Evolutionary conservation across 2,797 vertebrate species (phyloP), one percentile per base, ranked within the genome.

Genomic region (Scarus forsteni): DNA sequence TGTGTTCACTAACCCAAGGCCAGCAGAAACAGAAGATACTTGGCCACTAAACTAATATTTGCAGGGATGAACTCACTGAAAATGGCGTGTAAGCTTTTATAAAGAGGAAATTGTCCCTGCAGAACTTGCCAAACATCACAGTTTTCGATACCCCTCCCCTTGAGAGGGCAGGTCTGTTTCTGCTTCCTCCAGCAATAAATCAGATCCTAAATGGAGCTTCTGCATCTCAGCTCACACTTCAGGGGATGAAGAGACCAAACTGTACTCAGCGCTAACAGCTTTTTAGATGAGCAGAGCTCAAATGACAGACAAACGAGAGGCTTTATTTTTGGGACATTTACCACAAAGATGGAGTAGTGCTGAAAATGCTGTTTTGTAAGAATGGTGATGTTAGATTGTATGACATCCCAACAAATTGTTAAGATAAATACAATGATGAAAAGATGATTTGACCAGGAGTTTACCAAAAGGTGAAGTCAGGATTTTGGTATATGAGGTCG

Each of bases 181-280:
- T 90, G 88, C 87, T 79, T 87, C 81, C 77, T 80, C 78, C 76
- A 85, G 92, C 91, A 91, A 93, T 94, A 94, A 93, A 94, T 94
- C 90, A 91, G 83, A 88, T 70, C 86, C 83, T 86, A 86, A 90
- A 89, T 80, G 85, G 80, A 89, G 75, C 70, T 7, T 6, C 38
- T 60, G 52, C 70, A 79, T 86, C 80, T 80, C 75, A 61, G 79
- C 76, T 87, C 75, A 49, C 58, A 79, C 78, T 81, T 72, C 65
- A 78, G 72, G 76, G 61, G 78, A 72, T 1, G 35, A 75, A 73
- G 56, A 13, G 80, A 16, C 40, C 58, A 66, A 60, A 66, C 43
- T 81, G 66, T 58, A 43, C 58, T 63, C 16, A 46, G 45, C 46
- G 53, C 60, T 59, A 42, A 58, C 85, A 64, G 56, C 38, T 59